phyloP scores from a whole-genome alignment of 37 sponge, comb jelly and placozoan genomes.

The Crambe crambe region DNA sequence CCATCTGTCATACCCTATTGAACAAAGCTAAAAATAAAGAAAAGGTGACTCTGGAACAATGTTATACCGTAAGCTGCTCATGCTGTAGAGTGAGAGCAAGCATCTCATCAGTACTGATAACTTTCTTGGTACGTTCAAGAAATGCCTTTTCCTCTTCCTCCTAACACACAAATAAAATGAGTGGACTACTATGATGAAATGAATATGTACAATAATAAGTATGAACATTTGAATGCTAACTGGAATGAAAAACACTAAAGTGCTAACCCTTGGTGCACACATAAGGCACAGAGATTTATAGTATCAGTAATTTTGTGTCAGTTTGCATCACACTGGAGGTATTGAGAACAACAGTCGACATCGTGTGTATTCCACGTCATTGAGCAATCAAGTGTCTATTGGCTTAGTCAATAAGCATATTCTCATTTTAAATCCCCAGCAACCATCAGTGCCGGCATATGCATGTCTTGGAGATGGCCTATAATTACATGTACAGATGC shows the following conservation, averaged over 20 bases:
- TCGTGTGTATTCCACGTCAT: too few species aligned
- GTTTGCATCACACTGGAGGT: neutral
- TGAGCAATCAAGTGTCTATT: too few species aligned
- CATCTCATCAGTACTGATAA: neutral
- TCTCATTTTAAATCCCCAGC: too few species aligned
- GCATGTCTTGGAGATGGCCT: too few species aligned
- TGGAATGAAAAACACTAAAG: too few species aligned
- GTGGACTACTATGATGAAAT: neutral
- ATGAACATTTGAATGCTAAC: too few species aligned
- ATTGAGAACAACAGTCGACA: too few species aligned
- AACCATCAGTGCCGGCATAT: too few species aligned
- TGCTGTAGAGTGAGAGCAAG: conserved; percentile 30
- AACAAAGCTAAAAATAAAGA: neutral
- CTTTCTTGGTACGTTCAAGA: neutral
- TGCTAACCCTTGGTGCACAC: too few species aligned
- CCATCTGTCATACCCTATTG: neutral
- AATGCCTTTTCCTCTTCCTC: neutral
- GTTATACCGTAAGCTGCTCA: conserved; percentile 19
- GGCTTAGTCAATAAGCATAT: too few species aligned
- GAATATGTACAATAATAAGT: too few species aligned
- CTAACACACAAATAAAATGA: neutral
- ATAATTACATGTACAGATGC: too few species aligned
- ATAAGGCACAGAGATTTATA: neutral
- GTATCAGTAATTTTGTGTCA: neutral
- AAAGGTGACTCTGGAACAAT: neutral